phyloP scores from a whole-genome alignment of 1,140 invertebrate genomes.

The Gryon sp. region DNA sequence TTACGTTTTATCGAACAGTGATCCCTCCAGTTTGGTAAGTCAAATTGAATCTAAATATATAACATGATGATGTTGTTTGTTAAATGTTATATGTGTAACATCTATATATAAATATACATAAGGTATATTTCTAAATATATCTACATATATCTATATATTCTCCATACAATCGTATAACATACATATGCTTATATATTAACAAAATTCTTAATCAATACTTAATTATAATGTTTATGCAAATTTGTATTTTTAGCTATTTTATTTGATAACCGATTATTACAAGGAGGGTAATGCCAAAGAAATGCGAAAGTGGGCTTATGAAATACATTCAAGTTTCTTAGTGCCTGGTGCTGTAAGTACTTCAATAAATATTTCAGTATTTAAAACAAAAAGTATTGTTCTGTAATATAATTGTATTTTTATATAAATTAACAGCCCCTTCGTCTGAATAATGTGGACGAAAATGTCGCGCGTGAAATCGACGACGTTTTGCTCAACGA shows the following conservation, averaged over 20 bases:
- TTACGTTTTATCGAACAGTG: constrained; percentile 91
- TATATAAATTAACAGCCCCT: constrained; percentile 85
- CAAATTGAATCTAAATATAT: constrained; percentile 8
- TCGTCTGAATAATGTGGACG: constrained; percentile 90
- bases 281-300: constrained; percentile 92
- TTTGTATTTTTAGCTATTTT: constrained; percentile 86
- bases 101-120: too few species aligned
- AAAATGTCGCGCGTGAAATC: constrained; percentile 92
- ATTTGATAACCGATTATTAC: constrained; percentile 91
- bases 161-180: too few species aligned
- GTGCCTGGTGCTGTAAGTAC: constrained; percentile 89
- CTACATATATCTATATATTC: too few species aligned
- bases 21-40: constrained; percentile 88
- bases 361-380: constrained; percentile 18
- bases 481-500: constrained; percentile 90
- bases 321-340: constrained; percentile 97
- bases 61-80: too few species aligned
- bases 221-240: neutral
- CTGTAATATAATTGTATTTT: constrained; percentile 30
- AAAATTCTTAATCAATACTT: too few species aligned
- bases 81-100: too few species aligned
- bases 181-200: too few species aligned
- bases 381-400: neutral
- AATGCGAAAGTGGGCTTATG: constrained; percentile 97
- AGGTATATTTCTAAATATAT: too few species aligned